Percentiles rank a stretch among this genome's conserved stretches.
These are phyloP conservation scores for Pygmarrhopalites habei DNA, from an alignment of 1,140 invertebrate genomes.

Conservation along the genomic window DNA sequence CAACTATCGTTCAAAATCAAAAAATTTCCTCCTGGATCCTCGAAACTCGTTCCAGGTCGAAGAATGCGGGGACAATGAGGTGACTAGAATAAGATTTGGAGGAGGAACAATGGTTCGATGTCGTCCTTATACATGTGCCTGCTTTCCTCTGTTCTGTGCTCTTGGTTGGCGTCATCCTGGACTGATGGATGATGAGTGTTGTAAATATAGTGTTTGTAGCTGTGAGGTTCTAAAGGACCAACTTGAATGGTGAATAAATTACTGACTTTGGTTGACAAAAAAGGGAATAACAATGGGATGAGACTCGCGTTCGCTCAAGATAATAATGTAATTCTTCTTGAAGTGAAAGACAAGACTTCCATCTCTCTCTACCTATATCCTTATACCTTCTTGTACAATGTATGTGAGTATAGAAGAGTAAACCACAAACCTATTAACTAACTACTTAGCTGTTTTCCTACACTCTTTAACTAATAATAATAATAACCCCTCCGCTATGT, in stretches of 20 bases:
- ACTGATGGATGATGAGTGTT: conserved; percentile 15
- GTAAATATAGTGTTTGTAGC: conserved; percentile 7
- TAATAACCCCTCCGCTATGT: too few species aligned
- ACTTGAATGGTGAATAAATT: conserved; percentile 33
- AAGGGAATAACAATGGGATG: conserved; percentile 26
- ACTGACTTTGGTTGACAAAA: conserved; percentile 20
- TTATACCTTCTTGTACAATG: not conserved
- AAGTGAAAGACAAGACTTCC: conserved; percentile 7
- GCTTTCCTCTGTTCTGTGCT: too few species aligned
- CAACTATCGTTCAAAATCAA: too few species aligned
- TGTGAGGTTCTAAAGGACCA: conserved; percentile 18
- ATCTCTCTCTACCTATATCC: not conserved
- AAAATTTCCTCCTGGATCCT: too few species aligned
- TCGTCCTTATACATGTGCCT: too few species aligned
- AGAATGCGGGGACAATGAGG: too few species aligned
- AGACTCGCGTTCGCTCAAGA: conserved; percentile 9
- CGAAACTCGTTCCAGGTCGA: too few species aligned
- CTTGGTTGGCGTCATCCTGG: too few species aligned
- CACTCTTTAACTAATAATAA: too few species aligned
- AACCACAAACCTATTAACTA: conserved; percentile 5
- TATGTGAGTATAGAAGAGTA: too few species aligned
- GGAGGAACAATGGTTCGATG: too few species aligned
- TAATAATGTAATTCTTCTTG: conserved; percentile 13
- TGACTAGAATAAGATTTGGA: too few species aligned
- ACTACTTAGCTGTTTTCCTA: not conserved